Conservation (phyloP, 2,113 vertebrate genomes). For the Noctilio leporinus region DNA sequence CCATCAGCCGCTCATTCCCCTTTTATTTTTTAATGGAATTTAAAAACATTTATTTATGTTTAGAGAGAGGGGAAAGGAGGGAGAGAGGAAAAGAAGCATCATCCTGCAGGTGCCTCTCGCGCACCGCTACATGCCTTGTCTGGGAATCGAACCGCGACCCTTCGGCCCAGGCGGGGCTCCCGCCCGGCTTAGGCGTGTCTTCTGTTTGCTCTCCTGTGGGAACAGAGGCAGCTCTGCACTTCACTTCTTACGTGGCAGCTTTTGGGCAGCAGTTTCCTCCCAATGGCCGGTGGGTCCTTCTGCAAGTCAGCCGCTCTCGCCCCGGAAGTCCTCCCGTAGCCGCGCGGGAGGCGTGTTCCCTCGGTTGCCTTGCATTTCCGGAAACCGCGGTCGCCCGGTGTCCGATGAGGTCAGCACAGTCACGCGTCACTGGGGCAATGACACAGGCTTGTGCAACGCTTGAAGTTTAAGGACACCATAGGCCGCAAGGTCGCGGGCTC, state of each 20-base stretch:
- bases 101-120: no score
- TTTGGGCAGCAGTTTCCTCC: background rate
- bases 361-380: conserved; percentile 98
- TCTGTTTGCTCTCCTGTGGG: conserved; percentile 84
- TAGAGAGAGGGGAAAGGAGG: no score
- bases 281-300: conserved; percentile 87
- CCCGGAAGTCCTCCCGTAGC: conserved; percentile 93
- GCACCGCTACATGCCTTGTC: no score
- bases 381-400: conserved; percentile 93
- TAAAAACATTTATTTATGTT: no score
- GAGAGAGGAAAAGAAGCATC: no score
- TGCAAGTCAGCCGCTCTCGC: conserved; percentile 89
- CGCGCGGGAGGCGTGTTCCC: conserved; percentile 93
- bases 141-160: no score
- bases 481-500: conserved; percentile 93
- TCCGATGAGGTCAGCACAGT: conserved; percentile 95
- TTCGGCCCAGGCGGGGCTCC: no score
- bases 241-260: background rate
- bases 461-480: conserved; percentile 84
- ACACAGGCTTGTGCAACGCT: conserved; percentile 94
- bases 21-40: no score
- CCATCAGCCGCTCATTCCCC: no score
- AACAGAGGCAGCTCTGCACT: background rate
- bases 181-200: conserved; percentile 85
- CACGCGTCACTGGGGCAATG: conserved; percentile 90